Base-by-base conservation (phyloP, 2,113 vertebrate genomes). In the Campylomormyrus numenius region DNA sequence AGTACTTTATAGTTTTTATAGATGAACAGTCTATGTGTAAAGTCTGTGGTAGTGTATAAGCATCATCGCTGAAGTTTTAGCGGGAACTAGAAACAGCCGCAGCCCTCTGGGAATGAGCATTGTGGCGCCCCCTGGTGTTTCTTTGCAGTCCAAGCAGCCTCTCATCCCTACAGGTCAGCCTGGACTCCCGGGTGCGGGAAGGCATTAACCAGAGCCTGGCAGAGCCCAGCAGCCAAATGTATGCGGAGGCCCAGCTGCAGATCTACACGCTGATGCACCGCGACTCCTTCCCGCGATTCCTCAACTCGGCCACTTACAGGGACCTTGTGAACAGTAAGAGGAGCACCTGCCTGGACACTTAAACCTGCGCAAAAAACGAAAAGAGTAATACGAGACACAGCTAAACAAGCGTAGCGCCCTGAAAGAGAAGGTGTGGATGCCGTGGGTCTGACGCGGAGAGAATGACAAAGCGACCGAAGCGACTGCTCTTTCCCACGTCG, bases 261-360 rank as follows among this genome's bases (percentile, higher is more conserved):
- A 99, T 99, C 93, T 99, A 99, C 96, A 99, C 97, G 2, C 97
- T 99, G 91, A 99, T 99, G 98, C 98, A 99, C 95, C 97, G 98
- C 91, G 98, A 99, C 96, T 99, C 98, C 92, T 99, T 96, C 91
- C 98, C 98, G 24, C 97, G 98, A 93, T 99, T 99, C 95, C 98
- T 99, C 95, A 97, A 97, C 97, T 99, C 98, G 91, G 95, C 97
- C 80, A 93, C 98, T 94, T 99, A 99, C 96, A 97, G 96, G 90
- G 95, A 98, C 93, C 97, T 99, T 93, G 95, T 98, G 94, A 97
- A 97, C 93, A 96, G 90, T 92, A 93, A 95, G 93, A 94, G 96
- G 92, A 95, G 96, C 92, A 95, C 94, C 91, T 96, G 97, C 95
- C 96, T 97, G 58, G 97, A 98, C 95, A 97, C 98, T 94, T 99